A percentile compares a stretch with the other conserved stretches of the same genome.
Conservation (phyloP, 2,888 invertebrate species). For the Acanthosoma haemorrhoidale region DNA sequence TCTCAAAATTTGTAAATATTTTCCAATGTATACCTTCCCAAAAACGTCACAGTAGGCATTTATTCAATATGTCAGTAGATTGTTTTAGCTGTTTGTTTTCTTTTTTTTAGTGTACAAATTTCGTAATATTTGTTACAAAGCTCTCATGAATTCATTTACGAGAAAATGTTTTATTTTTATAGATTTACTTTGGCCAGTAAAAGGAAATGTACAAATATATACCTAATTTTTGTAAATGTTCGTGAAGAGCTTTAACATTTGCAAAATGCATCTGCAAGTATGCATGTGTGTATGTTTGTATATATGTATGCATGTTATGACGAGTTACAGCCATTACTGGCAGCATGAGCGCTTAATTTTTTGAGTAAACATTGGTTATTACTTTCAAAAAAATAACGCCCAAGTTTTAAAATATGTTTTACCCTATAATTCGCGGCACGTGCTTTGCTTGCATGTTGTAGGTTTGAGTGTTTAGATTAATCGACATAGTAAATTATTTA, state of each 20-base stretch:
- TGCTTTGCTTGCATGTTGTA: not conserved
- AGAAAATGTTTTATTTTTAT: too few species aligned
- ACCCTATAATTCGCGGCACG: not conserved
- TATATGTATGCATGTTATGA: too few species aligned
- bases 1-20: constrained; percentile 27
- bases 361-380: not conserved
- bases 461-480: not conserved
- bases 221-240: too few species aligned
- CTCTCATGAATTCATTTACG: not conserved
- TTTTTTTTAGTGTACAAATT: not conserved
- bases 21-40: constrained; percentile 40
- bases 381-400: not conserved
- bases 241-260: too few species aligned
- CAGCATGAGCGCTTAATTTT: not conserved
- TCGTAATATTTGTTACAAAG: not conserved
- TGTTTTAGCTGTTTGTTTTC: not conserved
- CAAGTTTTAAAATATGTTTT: not conserved
- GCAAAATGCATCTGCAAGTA: too few species aligned
- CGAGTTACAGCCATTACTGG: not conserved
- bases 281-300: too few species aligned
- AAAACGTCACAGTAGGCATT: constrained; percentile 35
- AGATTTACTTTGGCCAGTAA: too few species aligned
- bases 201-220: too few species aligned
- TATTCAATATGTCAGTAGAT: not conserved
- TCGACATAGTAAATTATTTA: too few species aligned